phyloP scores from a whole-genome alignment of 2,888 invertebrate species.

The Mythimna lalbum region DNA sequence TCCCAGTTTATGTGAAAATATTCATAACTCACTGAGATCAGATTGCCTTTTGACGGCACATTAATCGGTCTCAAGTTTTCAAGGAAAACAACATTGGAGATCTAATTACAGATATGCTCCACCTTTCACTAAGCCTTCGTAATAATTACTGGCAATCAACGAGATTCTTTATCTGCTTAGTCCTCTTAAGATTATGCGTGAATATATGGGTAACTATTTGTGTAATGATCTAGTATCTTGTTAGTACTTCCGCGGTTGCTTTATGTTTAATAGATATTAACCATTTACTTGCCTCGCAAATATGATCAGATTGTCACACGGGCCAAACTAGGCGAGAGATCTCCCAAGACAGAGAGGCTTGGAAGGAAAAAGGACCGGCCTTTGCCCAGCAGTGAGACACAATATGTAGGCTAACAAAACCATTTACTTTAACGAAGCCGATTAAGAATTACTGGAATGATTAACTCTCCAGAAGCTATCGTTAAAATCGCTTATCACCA shows the following conservation, averaged over 20 bases:
- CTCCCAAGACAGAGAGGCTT: no score
- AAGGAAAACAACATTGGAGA: constrained; percentile 73
- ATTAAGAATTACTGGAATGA: neutral
- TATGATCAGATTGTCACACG: no score
- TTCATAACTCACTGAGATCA: constrained; percentile 59
- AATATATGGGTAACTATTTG: constrained; percentile 45
- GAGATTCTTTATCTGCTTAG: constrained; percentile 57
- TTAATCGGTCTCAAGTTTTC: constrained; percentile 65
- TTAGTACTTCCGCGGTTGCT: constrained; percentile 35
- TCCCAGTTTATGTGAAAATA: constrained; percentile 52
- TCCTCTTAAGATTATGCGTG: constrained; percentile 44
- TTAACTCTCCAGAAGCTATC: constrained; percentile 1
- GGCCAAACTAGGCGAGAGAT: no score
- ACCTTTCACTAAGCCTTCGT: constrained; percentile 71
- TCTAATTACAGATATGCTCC: constrained; percentile 72
- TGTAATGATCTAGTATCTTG: constrained; percentile 26
- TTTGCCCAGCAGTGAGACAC: no score
- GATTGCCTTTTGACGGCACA: constrained; percentile 59
- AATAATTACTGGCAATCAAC: constrained; percentile 59
- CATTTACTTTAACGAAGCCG: neutral
- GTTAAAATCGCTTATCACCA: neutral
- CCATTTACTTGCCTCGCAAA: neutral
- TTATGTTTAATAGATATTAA: constrained; percentile 25
- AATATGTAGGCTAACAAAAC: no score
- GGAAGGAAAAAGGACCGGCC: no score